Percentiles rank a stretch among this genome's conserved stretches.
Evolutionary conservation across 2,888 invertebrate species (phyloP).

Genomic region (Dicyrtomina minuta): DNA sequence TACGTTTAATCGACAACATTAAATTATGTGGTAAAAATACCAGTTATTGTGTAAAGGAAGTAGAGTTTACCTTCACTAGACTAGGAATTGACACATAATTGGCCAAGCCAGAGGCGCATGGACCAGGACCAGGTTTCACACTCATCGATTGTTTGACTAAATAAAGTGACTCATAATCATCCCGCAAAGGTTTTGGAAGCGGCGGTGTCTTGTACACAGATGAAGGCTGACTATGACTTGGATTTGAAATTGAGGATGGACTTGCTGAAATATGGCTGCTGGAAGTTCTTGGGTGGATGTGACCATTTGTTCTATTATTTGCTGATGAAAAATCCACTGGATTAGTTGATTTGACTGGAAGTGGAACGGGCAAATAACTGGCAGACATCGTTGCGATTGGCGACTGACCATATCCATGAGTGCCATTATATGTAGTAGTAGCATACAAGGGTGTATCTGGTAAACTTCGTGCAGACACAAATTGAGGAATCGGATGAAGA

Average conservation of each 20-base stretch:
- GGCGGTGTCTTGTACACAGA: conserved; percentile 18
- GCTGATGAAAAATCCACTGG: neutral
- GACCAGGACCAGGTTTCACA: conserved; percentile 1
- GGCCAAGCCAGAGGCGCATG: neutral
- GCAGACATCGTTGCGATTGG: conserved; percentile 7
- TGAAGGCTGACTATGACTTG: neutral
- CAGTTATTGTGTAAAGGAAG: no score
- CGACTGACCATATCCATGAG: neutral
- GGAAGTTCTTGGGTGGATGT: neutral
- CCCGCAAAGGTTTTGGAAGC: neutral
- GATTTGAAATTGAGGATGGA: neutral
- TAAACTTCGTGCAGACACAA: conserved; percentile 5
- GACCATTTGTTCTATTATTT: neutral
- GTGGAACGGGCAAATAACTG: neutral
- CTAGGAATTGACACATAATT: conserved; percentile 31
- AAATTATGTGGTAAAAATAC: no score
- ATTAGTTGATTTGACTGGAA: conserved; percentile 9
- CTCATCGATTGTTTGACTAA: conserved; percentile 9
- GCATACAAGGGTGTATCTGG: neutral
- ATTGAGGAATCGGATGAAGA: conserved; percentile 7
- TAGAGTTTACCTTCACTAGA: conserved; percentile 1
- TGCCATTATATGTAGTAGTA: neutral
- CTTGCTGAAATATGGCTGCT: neutral
- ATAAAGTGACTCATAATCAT: conserved; percentile 26
- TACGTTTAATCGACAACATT: no score